Evolutionary conservation across 2,113 vertebrate genomes (phyloP).

Genomic region (Bujurquina vittata): DNA sequence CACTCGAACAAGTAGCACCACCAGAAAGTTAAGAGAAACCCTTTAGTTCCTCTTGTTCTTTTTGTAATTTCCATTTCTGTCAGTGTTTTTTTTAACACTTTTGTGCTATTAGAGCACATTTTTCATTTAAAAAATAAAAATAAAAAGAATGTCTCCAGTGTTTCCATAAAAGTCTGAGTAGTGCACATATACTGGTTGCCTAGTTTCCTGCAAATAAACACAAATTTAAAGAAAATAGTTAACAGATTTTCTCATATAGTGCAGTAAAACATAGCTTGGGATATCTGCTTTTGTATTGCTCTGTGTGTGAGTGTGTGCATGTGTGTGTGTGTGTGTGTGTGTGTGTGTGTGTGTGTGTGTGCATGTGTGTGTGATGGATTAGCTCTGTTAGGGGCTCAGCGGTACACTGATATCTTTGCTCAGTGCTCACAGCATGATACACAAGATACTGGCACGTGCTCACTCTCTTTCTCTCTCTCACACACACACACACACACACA

Average conservation of each 20-base stretch:
- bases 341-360: slow-evolving; percentile 14
- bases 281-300: slow-evolving; percentile 23
- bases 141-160: neutral
- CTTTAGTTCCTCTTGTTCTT: slow-evolving; percentile 22
- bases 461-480: slow-evolving; percentile 17
- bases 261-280: neutral
- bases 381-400: slow-evolving; percentile 72
- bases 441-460: slow-evolving; percentile 71
- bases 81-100: neutral
- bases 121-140: neutral
- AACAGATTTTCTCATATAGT: neutral
- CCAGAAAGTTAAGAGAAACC: slow-evolving; percentile 74
- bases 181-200: neutral
- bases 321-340: slow-evolving; percentile 40
- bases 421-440: slow-evolving; percentile 73
- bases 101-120: neutral
- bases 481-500: slow-evolving; percentile 9
- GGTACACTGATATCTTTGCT: slow-evolving; percentile 79
- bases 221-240: neutral
- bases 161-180: neutral
- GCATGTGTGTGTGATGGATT: slow-evolving; percentile 67
- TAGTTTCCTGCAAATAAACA: neutral
- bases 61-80: neutral
- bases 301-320: slow-evolving; percentile 16
- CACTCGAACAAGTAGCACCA: slow-evolving; percentile 87